Conservation (phyloP, 2,797 vertebrate species). For the Heliangelus exortis region DNA sequence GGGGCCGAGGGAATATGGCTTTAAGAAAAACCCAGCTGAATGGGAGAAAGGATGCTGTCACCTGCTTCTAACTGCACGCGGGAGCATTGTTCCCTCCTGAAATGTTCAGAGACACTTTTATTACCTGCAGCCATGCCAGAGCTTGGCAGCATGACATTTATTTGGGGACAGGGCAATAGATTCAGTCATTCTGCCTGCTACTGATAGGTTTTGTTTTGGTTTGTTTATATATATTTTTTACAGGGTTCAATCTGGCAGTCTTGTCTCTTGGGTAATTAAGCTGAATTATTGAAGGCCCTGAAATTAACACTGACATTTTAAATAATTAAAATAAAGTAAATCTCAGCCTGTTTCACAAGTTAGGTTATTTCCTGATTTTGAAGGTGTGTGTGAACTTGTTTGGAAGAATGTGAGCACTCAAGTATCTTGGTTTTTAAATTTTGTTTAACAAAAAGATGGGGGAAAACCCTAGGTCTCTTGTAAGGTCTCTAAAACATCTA, state of each 20-base stretch:
- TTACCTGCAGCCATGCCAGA: not conserved
- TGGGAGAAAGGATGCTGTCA: conserved; percentile 34
- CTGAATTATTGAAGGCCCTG: conserved; percentile 65
- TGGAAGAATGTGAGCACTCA: not conserved
- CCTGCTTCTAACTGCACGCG: not conserved
- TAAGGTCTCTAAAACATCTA: not conserved
- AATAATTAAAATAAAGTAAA: conserved; percentile 75
- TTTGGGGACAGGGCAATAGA: not conserved
- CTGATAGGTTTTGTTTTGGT: not conserved
- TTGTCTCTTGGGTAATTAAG: conserved; percentile 74
- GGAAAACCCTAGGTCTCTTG: not conserved
- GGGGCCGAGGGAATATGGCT: not conserved
- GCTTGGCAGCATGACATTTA: not conserved
- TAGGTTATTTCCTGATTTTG: conserved; percentile 14
- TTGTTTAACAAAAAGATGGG: conserved; percentile 43
- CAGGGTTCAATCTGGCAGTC: conserved; percentile 16
- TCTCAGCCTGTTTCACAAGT: conserved; percentile 39
- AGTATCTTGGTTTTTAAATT: conserved; percentile 8
- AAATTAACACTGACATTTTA: conserved; percentile 62
- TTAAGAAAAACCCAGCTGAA: not conserved
- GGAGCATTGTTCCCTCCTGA: not conserved
- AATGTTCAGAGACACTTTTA: not conserved
- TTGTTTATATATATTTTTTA: not conserved
- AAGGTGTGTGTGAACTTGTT: conserved; percentile 25
- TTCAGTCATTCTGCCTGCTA: not conserved